These are phyloP conservation scores for Capromys pilorides DNA, from an alignment of 2,797 vertebrate genomes.

Conservation along the genomic window DNA sequence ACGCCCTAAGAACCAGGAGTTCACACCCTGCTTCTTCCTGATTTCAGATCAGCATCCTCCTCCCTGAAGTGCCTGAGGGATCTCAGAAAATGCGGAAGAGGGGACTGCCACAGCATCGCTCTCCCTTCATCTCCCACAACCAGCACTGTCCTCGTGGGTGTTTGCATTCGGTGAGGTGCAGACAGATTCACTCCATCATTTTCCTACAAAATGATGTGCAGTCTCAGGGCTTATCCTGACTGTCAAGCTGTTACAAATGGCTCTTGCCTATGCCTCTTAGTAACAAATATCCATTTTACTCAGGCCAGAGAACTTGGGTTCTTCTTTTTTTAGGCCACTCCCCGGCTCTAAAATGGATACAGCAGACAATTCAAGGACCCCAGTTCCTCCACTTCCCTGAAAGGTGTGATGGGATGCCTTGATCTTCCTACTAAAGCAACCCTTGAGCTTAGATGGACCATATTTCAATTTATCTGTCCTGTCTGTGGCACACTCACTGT, in stretches of 20 bases:
- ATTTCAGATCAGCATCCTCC: not conserved
- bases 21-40: not conserved
- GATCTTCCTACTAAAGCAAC: not conserved
- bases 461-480: conserved; percentile 55
- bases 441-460: not conserved
- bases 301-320: not conserved
- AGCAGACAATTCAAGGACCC: not conserved
- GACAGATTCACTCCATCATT: not conserved
- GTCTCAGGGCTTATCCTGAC: not conserved
- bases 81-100: not conserved
- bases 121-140: no score
- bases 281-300: conserved; percentile 45
- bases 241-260: not conserved
- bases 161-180: not conserved
- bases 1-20: not conserved
- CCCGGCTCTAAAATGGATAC: conserved; percentile 19
- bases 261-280: not conserved
- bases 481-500: not conserved
- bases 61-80: not conserved
- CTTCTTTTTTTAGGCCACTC: conserved; percentile 15
- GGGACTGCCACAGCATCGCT: not conserved
- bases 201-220: not conserved
- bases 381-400: not conserved
- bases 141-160: not conserved
- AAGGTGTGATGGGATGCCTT: not conserved